These are phyloP conservation scores for Phenganax subtilis DNA, from an alignment of 92 coral and sea anemone genomes.

Conservation along the genomic window DNA sequence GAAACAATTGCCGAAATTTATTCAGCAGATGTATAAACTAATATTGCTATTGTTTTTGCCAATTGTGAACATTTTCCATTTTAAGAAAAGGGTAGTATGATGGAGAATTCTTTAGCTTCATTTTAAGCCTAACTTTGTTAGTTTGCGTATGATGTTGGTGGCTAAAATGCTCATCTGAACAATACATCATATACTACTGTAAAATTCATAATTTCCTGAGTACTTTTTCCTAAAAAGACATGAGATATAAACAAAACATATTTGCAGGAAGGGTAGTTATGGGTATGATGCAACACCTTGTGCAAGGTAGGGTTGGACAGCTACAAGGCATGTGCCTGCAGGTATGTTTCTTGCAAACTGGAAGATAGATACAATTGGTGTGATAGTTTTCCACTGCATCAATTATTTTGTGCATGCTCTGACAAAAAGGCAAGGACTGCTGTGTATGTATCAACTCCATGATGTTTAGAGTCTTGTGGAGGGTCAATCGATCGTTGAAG, in stretches of 20 bases:
- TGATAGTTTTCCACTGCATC: too few relatives aligned
- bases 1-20: not conserved
- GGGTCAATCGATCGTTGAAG: conserved; percentile 1
- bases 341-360: too few relatives aligned
- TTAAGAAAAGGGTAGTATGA: not conserved
- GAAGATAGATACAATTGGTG: too few relatives aligned
- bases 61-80: not conserved
- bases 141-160: not conserved
- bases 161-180: not conserved
- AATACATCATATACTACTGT: too few relatives aligned
- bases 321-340: too few relatives aligned
- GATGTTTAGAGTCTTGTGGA: conserved; percentile 3
- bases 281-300: too few relatives aligned
- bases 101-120: not conserved
- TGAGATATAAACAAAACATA: not conserved
- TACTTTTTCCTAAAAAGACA: not conserved
- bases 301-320: too few relatives aligned
- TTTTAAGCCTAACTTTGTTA: not conserved
- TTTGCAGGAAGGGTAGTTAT: too few relatives aligned
- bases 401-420: conserved; percentile 1
- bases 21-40: not conserved
- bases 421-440: conserved; percentile 3
- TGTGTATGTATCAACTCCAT: conserved; percentile 11
- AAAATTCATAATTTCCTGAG: not conserved
- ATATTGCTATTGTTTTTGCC: too few relatives aligned